Conservation (phyloP, 1,140 invertebrate species). For the Cherax destructor region DNA sequence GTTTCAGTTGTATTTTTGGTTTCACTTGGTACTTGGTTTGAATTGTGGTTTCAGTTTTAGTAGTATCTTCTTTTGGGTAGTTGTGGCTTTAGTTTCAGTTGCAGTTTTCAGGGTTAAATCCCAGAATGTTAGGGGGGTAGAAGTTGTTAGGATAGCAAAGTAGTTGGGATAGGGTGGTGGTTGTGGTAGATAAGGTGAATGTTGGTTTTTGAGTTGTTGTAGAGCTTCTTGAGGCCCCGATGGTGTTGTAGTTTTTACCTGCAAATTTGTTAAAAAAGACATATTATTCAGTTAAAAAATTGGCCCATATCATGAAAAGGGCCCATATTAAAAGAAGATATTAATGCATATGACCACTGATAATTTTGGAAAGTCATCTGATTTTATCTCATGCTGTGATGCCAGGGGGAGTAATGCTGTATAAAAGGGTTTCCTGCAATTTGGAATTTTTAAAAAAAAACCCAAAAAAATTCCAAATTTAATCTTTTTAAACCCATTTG, state of each 20-base stretch:
- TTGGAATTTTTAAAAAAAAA: too few relatives aligned
- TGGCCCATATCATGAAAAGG: background rate
- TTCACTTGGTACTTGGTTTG: background rate
- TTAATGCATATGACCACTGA: background rate
- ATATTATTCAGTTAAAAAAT: background rate
- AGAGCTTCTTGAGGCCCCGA: background rate
- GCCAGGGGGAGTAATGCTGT: too few relatives aligned
- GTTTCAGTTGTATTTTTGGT: slow-evolving; percentile 24
- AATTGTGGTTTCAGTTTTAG: background rate
- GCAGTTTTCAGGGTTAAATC: background rate
- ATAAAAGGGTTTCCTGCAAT: too few relatives aligned
- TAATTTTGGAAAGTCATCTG: too few relatives aligned
- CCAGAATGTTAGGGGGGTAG: background rate
- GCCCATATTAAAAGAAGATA: background rate
- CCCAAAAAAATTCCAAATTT: too few relatives aligned
- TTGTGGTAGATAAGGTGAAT: too few relatives aligned
- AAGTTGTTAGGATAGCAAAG: background rate
- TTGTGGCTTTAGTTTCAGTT: background rate
- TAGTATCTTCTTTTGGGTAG: background rate
- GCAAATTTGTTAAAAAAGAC: slow-evolving; percentile 4
- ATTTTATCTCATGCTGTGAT: too few relatives aligned
- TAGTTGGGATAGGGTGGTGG: background rate
- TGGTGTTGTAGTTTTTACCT: slow-evolving; percentile 23
- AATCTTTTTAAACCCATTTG: too few relatives aligned
- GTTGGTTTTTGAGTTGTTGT: background rate